Evolutionary conservation across 2,888 invertebrate genomes (phyloP).

Genomic region (Dolomedes plantarius): DNA sequence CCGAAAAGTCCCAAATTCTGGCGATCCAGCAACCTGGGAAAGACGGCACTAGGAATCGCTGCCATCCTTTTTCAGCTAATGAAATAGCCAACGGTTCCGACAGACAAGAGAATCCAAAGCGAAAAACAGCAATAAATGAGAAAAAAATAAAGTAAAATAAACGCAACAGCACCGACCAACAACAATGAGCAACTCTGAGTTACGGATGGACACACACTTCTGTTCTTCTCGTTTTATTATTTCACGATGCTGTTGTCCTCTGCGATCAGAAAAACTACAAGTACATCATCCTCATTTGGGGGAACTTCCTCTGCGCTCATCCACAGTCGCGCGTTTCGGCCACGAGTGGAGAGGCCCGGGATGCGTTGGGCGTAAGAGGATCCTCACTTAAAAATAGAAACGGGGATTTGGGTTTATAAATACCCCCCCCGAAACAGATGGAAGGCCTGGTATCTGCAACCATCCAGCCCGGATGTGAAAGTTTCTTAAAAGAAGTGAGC

Average conservation of each 20-base stretch:
- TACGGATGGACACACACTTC: conserved; percentile 5
- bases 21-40: conserved; percentile 63
- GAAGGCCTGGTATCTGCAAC: conserved; percentile 43
- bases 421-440: conserved; percentile 27
- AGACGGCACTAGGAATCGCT: conserved; percentile 59
- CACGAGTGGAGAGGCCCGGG: conserved; percentile 24
- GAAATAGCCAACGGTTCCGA: neutral
- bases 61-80: conserved; percentile 40
- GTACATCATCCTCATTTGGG: conserved; percentile 55
- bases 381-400: conserved; percentile 43
- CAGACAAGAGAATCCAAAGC: conserved; percentile 1
- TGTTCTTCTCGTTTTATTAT: neutral
- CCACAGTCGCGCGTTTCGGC: conserved; percentile 17
- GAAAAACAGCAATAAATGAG: conserved; percentile 3
- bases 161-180: neutral
- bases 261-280: conserved; percentile 50
- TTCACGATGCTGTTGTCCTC: conserved; percentile 29
- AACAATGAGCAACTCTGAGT: conserved; percentile 5
- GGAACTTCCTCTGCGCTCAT: conserved; percentile 38
- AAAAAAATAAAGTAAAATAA: too few relatives aligned
- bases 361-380: neutral
- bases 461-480: conserved; percentile 12
- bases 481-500: conserved; percentile 3
- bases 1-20: conserved; percentile 68
- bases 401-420: conserved; percentile 46